Conservation (phyloP, 2,797 vertebrate species). For the Tadarida brasiliensis region DNA sequence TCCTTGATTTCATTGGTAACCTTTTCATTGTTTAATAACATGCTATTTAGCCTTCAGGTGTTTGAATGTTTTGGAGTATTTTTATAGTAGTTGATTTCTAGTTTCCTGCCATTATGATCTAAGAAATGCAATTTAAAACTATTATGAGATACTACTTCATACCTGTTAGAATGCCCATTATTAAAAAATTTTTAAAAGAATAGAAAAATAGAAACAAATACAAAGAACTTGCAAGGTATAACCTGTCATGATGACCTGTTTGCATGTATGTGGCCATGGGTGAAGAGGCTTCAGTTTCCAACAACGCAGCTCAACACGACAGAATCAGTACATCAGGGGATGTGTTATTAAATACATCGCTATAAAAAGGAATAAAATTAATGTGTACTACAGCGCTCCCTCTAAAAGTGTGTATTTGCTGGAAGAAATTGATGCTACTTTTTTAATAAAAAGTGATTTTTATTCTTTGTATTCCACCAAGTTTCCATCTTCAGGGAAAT, state of each 20-base stretch:
- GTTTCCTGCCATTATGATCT: too few relatives aligned
- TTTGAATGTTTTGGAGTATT: too few relatives aligned
- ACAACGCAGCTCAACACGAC: background rate
- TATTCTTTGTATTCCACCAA: conserved; percentile 81
- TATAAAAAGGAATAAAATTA: conserved; percentile 63
- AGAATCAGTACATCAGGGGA: conserved; percentile 42
- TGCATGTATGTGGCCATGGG: background rate
- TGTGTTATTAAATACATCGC: conserved; percentile 60
- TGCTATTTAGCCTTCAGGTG: too few relatives aligned
- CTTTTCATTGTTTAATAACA: too few relatives aligned
- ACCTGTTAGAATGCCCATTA: background rate
- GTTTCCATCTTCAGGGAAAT: conserved; percentile 79
- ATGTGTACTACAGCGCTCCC: conserved; percentile 13
- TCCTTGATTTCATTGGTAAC: too few relatives aligned
- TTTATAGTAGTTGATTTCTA: too few relatives aligned
- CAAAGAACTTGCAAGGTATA: background rate
- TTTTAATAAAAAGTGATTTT: conserved; percentile 85
- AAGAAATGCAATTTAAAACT: background rate
- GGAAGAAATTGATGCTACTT: conserved; percentile 78
- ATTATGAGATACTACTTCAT: background rate
- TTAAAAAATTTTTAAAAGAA: background rate
- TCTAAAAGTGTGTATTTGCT: conserved; percentile 77
- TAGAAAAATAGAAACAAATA: background rate
- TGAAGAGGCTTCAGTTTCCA: background rate
- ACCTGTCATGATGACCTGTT: conserved; percentile 4